phyloP scores from a whole-genome alignment of 2,113 vertebrate species.

The Rhipidura dahli region DNA sequence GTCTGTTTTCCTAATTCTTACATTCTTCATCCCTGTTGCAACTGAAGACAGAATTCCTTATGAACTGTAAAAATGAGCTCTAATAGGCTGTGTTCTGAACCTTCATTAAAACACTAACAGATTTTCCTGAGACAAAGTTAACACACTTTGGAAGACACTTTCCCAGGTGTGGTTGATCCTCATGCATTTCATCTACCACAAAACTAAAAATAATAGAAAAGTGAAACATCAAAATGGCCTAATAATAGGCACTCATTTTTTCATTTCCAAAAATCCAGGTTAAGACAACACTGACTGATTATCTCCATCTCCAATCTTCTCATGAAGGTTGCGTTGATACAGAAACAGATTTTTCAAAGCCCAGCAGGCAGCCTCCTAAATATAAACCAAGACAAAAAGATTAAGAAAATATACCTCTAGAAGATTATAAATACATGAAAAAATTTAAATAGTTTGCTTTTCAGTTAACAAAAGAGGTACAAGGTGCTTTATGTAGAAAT shows the following conservation, averaged over 20 bases:
- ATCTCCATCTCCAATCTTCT: conserved; percentile 83
- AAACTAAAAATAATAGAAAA: neutral
- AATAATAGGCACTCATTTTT: neutral
- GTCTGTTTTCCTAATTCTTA: neutral
- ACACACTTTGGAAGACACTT: neutral
- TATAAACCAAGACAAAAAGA: neutral
- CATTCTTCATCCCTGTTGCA: neutral
- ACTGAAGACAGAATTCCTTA: neutral
- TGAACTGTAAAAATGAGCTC: neutral
- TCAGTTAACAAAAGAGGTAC: neutral
- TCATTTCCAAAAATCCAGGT: neutral
- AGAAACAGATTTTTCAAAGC: conserved; percentile 88
- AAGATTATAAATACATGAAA: neutral
- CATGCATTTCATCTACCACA: neutral
- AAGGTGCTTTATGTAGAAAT: neutral
- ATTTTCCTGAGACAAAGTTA: neutral
- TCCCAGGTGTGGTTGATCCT: neutral
- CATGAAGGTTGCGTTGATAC: conserved; percentile 75
- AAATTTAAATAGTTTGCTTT: neutral
- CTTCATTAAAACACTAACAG: neutral
- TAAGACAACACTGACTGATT: conserved; percentile 76
- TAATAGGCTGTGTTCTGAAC: neutral
- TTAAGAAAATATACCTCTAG: neutral
- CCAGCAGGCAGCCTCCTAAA: conserved; percentile 91
- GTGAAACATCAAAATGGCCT: neutral